Evolutionary conservation across 2,113 vertebrate genomes (phyloP).

Genomic region (Piprites chloris): DNA sequence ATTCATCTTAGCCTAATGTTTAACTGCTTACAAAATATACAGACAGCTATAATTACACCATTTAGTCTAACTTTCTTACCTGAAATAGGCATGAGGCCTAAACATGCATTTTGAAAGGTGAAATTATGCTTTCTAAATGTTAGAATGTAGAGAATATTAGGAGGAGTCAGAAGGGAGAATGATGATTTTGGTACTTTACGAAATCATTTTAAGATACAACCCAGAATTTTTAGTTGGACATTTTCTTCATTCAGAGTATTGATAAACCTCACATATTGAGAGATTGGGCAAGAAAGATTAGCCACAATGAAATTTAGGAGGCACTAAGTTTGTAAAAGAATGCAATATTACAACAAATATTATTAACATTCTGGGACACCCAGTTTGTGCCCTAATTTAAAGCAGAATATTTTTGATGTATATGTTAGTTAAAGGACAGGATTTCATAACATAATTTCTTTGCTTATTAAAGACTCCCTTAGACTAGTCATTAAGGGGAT

Average conservation of each 20-base stretch:
- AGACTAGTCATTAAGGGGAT: neutral
- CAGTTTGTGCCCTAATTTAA: neutral
- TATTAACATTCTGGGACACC: neutral
- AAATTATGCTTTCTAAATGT: neutral
- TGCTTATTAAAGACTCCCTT: neutral
- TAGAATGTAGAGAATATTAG: neutral
- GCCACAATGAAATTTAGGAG: neutral
- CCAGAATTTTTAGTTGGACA: neutral
- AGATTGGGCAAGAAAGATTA: neutral
- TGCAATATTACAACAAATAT: neutral
- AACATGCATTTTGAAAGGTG: neutral
- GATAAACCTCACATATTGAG: neutral
- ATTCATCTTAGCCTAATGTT: neutral
- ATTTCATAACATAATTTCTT: neutral
- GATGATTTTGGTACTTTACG: neutral
- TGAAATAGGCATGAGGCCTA: neutral
- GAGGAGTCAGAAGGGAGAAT: neutral
- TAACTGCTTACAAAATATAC: neutral
- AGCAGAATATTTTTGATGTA: neutral
- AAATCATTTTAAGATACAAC: neutral
- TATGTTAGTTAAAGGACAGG: neutral
- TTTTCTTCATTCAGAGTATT: neutral
- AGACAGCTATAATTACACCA: neutral
- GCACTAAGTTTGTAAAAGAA: neutral
- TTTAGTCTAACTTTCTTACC: neutral